phyloP scores from a whole-genome alignment of 1,140 invertebrate species.

The Brachionus calyciflorus region DNA sequence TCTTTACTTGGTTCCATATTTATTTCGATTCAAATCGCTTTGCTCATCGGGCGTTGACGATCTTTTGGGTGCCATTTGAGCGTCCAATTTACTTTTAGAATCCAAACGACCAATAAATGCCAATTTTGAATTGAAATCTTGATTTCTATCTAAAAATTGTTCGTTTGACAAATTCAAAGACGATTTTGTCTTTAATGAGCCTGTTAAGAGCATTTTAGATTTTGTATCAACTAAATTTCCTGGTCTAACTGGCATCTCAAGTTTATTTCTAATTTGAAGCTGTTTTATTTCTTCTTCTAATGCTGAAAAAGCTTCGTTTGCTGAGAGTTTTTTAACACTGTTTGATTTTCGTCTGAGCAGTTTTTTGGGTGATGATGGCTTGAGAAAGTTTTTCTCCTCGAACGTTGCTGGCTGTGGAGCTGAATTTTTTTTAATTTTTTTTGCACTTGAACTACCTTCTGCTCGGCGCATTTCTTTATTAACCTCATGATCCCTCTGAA shows the following conservation, averaged over 20 bases:
- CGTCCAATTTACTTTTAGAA: neutral
- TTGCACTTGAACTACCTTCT: constrained; percentile 7
- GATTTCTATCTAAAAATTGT: neutral
- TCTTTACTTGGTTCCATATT: constrained; percentile 32
- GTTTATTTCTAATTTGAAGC: constrained; percentile 14
- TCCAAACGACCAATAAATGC: neutral
- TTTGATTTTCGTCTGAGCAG: neutral
- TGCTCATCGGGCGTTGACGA: constrained; percentile 25
- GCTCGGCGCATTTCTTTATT: constrained; percentile 19
- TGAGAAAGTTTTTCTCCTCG: constrained; percentile 45
- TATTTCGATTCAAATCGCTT: constrained; percentile 7
- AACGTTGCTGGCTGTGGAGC: constrained; percentile 12
- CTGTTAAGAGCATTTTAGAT: neutral
- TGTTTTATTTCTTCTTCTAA: constrained; percentile 34
- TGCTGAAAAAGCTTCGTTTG: neutral
- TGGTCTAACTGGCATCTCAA: neutral
- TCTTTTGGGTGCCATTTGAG: constrained; percentile 4
- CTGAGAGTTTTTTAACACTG: constrained; percentile 1
- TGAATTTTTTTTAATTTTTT: constrained; percentile 19
- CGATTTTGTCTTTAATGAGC: neutral
- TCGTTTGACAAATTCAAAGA: neutral
- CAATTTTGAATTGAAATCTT: constrained; percentile 8
- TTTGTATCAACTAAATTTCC: neutral
- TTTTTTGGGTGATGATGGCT: neutral
- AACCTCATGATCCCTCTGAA: constrained; percentile 25